Evolutionary conservation across 1,140 invertebrate genomes (phyloP).

Genomic region (Temnothorax longispinosus): DNA sequence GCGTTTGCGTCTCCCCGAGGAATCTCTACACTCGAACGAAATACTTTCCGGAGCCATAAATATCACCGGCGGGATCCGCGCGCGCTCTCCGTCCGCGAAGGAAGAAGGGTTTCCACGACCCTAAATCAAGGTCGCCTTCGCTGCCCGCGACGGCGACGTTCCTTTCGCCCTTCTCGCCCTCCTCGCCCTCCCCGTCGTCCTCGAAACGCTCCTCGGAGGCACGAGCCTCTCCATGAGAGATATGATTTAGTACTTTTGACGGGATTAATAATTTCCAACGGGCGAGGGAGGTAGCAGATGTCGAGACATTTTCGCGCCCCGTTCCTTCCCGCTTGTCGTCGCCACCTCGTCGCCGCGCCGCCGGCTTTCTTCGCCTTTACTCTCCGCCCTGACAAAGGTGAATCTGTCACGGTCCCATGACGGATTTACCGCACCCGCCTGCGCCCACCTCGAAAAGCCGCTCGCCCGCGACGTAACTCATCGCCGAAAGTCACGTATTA

Average conservation of each 20-base stretch:
- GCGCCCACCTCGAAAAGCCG: slow-evolving; percentile 23
- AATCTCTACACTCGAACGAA: slow-evolving; percentile 42
- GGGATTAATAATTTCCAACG: slow-evolving; percentile 82
- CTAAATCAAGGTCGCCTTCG: slow-evolving; percentile 79
- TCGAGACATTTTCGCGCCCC: slow-evolving; percentile 78
- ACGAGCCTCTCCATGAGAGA: slow-evolving; percentile 57
- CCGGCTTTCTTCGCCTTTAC: slow-evolving; percentile 11
- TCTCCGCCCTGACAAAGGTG: slow-evolving; percentile 3
- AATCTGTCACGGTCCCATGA: slow-evolving; percentile 69
- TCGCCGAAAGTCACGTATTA: slow-evolving; percentile 58
- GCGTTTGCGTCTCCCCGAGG: background rate
- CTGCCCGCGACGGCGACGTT: slow-evolving; percentile 53
- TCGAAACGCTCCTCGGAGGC: slow-evolving; percentile 17
- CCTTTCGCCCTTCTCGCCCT: slow-evolving; percentile 21
- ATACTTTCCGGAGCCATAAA: slow-evolving; percentile 66
- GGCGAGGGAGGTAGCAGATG: slow-evolving; percentile 78
- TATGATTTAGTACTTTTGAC: slow-evolving; percentile 82
- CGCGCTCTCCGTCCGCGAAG: slow-evolving; percentile 16
- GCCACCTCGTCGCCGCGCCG: background rate
- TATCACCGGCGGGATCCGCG: slow-evolving; percentile 39
- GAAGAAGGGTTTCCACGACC: slow-evolving; percentile 72
- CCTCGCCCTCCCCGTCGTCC: background rate
- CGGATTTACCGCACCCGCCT: slow-evolving; percentile 60
- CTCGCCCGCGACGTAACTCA: slow-evolving; percentile 41
- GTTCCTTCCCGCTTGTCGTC: slow-evolving; percentile 57